Percentiles rank a stretch among this genome's conserved stretches.
Conservation (phyloP, 2,888 invertebrate genomes). For the Pecten maximus region DNA sequence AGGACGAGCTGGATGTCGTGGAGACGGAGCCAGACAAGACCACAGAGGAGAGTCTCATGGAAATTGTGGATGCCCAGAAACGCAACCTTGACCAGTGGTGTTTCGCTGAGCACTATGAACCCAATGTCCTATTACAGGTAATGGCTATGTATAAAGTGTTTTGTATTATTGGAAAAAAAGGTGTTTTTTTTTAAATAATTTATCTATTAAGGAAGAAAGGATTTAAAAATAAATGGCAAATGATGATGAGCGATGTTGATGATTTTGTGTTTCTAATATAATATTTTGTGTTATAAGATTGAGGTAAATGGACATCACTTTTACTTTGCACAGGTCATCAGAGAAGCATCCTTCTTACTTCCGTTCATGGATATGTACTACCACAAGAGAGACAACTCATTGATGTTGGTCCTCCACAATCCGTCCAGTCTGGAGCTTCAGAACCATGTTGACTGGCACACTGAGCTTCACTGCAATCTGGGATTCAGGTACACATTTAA, state of each 20-base stretch:
- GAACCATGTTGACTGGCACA: conserved; percentile 79
- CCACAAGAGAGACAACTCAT: conserved; percentile 79
- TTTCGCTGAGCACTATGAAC: conserved; percentile 81
- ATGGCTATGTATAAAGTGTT: too few species aligned
- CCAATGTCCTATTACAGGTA: conserved; percentile 80
- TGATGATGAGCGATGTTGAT: too few species aligned
- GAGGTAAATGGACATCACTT: too few species aligned
- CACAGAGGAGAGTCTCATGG: conserved; percentile 74
- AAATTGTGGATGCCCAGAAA: conserved; percentile 78
- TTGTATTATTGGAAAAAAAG: too few species aligned
- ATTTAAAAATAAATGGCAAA: too few species aligned
- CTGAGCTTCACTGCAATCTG: conserved; percentile 80
- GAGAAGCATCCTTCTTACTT: conserved; percentile 74
- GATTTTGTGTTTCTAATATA: too few species aligned
- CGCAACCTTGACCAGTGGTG: conserved; percentile 81
- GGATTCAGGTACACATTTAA: conserved; percentile 80
- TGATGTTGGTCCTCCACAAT: conserved; percentile 80
- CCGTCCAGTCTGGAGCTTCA: conserved; percentile 76
- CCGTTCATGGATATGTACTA: conserved; percentile 81
- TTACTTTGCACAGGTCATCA: conserved; percentile 71
- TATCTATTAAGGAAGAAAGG: too few species aligned
- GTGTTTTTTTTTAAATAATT: too few species aligned
- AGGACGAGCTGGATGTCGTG: conserved; percentile 57
- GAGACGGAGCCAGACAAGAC: conserved; percentile 68
- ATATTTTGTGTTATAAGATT: too few species aligned